Conservation (phyloP, 2,888 invertebrate genomes). For the Teleogryllus oceanicus region DNA sequence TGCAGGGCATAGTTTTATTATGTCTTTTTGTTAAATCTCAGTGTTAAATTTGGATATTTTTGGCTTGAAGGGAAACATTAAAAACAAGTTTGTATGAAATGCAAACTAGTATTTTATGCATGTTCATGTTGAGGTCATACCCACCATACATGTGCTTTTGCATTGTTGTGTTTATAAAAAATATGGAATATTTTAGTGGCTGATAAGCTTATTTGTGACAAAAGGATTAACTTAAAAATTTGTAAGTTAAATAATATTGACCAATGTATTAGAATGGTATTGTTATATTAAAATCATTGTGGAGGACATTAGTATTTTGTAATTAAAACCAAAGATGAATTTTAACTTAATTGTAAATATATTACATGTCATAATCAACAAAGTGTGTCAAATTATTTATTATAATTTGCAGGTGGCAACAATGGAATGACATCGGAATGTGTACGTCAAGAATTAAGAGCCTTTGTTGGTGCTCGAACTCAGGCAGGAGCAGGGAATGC, state of each 20-base stretch:
- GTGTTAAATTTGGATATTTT: neutral
- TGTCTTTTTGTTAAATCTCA: neutral
- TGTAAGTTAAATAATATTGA: no score
- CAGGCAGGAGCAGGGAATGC: conserved; percentile 49
- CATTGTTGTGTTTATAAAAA: no score
- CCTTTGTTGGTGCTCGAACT: conserved; percentile 81
- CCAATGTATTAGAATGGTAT: no score
- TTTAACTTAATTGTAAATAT: no score
- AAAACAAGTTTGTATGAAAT: neutral
- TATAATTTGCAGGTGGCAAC: conserved; percentile 48
- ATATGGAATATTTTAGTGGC: no score
- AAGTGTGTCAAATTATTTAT: neutral
- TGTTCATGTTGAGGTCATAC: neutral
- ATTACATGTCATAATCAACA: no score
- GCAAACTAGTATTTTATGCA: neutral
- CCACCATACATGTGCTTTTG: no score
- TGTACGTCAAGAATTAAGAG: conserved; percentile 86
- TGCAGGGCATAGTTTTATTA: neutral
- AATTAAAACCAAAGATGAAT: no score
- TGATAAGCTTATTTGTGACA: no score
- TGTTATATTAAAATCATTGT: no score
- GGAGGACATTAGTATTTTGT: no score
- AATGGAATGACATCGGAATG: conserved; percentile 63
- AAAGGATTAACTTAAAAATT: no score
- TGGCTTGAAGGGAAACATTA: neutral